Evolutionary conservation across 2,797 vertebrate species (phyloP).

Genomic region (Argya squamiceps): DNA sequence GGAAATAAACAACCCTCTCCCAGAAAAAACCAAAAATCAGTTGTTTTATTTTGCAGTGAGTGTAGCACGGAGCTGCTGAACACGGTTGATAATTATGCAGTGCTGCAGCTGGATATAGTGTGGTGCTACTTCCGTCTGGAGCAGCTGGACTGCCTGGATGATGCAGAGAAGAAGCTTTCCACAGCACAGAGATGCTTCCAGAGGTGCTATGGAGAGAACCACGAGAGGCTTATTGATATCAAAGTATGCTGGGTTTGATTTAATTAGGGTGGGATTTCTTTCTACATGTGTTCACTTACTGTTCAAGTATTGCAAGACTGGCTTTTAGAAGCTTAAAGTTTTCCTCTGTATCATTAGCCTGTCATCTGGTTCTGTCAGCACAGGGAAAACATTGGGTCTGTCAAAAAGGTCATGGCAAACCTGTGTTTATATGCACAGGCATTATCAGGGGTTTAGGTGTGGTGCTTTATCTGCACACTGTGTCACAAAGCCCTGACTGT

Average conservation of each 20-base stretch:
- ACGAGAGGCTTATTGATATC: constrained; percentile 86
- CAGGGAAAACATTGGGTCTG: neutral
- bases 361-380: neutral
- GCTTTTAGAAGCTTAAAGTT: neutral
- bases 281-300: neutral
- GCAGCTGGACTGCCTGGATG: constrained; percentile 87
- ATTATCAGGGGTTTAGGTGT: neutral
- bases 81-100: constrained; percentile 91
- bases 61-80: constrained; percentile 83
- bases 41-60: constrained; percentile 73
- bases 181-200: constrained; percentile 87
- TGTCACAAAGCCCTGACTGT: neutral
- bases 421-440: rapidly evolving
- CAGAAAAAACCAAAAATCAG: neutral
- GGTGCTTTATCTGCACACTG: neutral
- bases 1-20: neutral
- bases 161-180: constrained; percentile 83
- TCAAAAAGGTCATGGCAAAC: neutral
- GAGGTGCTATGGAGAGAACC: constrained; percentile 88
- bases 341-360: neutral
- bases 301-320: neutral
- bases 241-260: constrained; percentile 78
- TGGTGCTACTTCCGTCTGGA: constrained; percentile 91
- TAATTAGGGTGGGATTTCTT: neutral
- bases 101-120: constrained; percentile 94